phyloP scores from a whole-genome alignment of 2,113 vertebrate genomes.

The Malurus elegans region DNA sequence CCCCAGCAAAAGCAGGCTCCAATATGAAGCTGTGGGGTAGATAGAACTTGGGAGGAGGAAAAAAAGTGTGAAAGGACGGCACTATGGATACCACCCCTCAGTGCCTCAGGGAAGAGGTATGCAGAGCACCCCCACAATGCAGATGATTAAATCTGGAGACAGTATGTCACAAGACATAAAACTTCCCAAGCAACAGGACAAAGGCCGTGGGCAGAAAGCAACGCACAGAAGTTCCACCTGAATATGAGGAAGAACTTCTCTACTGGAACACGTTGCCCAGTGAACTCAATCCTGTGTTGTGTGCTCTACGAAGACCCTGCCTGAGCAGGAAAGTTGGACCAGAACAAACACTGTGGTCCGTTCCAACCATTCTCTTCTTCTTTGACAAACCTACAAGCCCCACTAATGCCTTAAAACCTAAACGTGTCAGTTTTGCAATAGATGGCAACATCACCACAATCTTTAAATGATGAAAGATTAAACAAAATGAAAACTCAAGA shows the following conservation, averaged over 20 bases:
- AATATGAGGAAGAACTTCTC: background rate
- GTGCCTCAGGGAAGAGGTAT: rapidly evolving
- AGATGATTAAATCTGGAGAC: background rate
- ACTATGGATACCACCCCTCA: background rate
- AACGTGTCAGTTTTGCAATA: background rate
- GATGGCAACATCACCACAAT: background rate
- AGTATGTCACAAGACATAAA: background rate
- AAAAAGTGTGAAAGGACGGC: too few species aligned
- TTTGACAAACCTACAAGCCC: background rate
- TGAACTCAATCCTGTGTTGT: background rate
- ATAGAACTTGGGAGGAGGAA: background rate
- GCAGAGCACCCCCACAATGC: rapidly evolving
- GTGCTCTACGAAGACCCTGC: background rate
- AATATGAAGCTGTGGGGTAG: background rate
- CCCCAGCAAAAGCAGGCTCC: background rate
- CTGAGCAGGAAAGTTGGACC: background rate
- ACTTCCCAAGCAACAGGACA: background rate
- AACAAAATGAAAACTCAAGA: background rate
- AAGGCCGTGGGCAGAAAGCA: background rate
- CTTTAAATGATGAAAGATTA: background rate
- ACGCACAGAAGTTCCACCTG: background rate
- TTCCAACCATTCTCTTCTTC: background rate
- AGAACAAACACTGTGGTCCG: rapidly evolving
- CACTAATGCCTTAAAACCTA: background rate
- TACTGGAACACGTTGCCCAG: background rate